These are phyloP conservation scores for Sinelater perroti DNA, from an alignment of 2,888 invertebrate genomes.

Conservation along the genomic window DNA sequence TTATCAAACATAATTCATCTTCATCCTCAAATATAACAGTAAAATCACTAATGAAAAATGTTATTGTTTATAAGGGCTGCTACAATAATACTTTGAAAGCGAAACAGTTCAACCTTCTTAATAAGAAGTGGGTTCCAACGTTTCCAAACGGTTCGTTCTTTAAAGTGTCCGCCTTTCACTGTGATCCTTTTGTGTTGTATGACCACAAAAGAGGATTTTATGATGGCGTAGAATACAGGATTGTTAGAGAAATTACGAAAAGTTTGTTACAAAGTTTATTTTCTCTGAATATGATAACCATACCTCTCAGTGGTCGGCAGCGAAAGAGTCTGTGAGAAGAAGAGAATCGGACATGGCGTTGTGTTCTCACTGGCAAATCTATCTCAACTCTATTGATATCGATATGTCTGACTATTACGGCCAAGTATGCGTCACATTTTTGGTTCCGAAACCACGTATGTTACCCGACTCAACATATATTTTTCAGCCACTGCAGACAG, in stretches of 20 bases:
- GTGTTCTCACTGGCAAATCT: conserved; percentile 11
- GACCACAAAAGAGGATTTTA: conserved; percentile 1
- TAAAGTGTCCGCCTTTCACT: conserved; percentile 8
- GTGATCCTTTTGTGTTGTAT: conserved; percentile 5
- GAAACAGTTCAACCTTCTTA: not conserved
- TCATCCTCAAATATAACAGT: not conserved
- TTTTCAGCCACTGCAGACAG: conserved; percentile 21
- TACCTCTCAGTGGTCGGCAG: too few species aligned
- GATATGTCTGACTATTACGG: conserved; percentile 29
- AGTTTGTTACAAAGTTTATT: too few species aligned
- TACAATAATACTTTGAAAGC: not conserved
- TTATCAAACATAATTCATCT: not conserved
- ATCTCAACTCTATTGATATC: not conserved
- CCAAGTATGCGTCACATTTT: conserved; percentile 39
- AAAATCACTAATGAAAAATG: not conserved
- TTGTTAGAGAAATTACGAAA: conserved; percentile 16
- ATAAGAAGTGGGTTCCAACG: not conserved
- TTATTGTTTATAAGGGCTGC: not conserved
- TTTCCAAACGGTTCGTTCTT: not conserved
- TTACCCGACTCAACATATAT: conserved; percentile 14
- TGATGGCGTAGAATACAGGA: conserved; percentile 27
- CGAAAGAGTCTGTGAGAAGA: too few species aligned
- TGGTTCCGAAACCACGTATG: conserved; percentile 38
- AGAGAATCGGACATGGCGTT: conserved; percentile 1
- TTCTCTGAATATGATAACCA: too few species aligned